phyloP scores from a whole-genome alignment of 2,797 vertebrate genomes.

The Coccyzus lansbergi region DNA sequence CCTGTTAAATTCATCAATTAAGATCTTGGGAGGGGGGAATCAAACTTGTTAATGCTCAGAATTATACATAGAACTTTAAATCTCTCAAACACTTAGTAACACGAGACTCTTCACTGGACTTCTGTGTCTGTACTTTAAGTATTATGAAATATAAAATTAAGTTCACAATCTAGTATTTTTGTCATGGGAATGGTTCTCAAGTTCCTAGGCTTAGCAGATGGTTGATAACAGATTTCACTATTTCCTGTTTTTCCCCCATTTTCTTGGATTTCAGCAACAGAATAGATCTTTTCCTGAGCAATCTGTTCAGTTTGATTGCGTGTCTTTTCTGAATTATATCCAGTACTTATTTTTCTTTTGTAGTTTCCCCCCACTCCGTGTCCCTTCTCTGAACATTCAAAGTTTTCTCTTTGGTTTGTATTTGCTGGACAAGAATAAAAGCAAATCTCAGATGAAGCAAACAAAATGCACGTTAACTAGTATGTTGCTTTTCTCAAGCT shows the following conservation, averaged over 20 bases:
- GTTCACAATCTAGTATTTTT: conserved; percentile 62
- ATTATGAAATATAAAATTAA: conserved; percentile 54
- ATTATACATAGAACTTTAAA: not conserved
- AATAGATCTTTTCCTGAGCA: conserved; percentile 73
- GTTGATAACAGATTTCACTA: conserved; percentile 71
- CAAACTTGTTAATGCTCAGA: not conserved
- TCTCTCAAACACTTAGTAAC: not conserved
- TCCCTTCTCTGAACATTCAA: not conserved
- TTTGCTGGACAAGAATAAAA: conserved; percentile 43
- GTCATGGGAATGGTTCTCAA: conserved; percentile 61
- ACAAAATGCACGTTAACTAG: not conserved
- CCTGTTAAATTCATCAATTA: not conserved
- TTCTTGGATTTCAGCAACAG: conserved; percentile 73
- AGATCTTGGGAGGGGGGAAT: not conserved
- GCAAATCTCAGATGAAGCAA: not conserved
- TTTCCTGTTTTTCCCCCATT: conserved; percentile 72
- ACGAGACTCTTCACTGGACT: not conserved
- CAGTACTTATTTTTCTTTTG: conserved; percentile 65
- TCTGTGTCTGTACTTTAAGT: not conserved
- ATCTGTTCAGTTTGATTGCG: conserved; percentile 65
- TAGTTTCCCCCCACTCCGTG: not conserved
- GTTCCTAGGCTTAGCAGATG: conserved; percentile 66
- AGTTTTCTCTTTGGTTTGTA: not conserved
- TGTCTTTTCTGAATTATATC: conserved; percentile 71
- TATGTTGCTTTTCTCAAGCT: not conserved